Evolutionary conservation across 2,888 invertebrate species (phyloP).

Genomic region (Apotomis capreana): DNA sequence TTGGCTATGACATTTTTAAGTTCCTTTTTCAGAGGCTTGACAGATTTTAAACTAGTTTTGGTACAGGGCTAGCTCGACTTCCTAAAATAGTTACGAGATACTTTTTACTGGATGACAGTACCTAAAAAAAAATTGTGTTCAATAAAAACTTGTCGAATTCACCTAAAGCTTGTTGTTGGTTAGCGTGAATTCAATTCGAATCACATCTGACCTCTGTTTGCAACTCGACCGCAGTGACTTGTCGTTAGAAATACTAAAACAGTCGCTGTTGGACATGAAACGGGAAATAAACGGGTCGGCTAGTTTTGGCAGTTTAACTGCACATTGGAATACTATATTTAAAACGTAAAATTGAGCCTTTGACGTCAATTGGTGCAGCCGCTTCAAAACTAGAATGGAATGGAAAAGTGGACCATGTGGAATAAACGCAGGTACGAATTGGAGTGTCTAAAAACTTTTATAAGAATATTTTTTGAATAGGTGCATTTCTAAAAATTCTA

Average conservation of each 20-base stretch:
- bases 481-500: not conserved
- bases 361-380: slow-evolving; percentile 4
- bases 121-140: not conserved
- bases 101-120: not conserved
- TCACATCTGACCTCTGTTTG: not conserved
- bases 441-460: not conserved
- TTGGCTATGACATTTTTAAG: no score
- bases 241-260: slow-evolving; percentile 21
- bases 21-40: no score
- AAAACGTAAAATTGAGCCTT: not conserved
- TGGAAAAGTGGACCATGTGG: not conserved
- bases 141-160: not conserved
- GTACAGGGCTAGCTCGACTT: no score
- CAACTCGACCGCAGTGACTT: slow-evolving; percentile 1
- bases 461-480: not conserved
- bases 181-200: slow-evolving; percentile 1
- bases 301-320: not conserved
- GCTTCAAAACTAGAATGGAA: not conserved
- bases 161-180: not conserved
- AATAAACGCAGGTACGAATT: not conserved
- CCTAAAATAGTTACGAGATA: not conserved
- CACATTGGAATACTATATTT: not conserved
- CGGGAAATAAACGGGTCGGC: not conserved
- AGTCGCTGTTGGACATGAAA: not conserved
- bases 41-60: no score